Conservation (phyloP, 2,888 invertebrate genomes). For the Argyra leucocephala region DNA sequence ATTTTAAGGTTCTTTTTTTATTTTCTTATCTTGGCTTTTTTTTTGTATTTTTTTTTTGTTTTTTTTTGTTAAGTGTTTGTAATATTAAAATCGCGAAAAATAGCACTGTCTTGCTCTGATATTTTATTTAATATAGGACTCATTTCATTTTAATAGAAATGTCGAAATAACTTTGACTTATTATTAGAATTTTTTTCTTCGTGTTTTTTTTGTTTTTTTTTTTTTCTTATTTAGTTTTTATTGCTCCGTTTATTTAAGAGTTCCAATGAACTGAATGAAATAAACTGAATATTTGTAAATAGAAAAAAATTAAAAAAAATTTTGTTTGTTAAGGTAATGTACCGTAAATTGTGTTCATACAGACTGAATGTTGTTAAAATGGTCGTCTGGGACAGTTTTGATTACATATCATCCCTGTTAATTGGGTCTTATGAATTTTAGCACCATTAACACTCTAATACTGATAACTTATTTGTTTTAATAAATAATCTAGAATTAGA, state of each 20-base stretch:
- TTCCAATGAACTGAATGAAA: neutral
- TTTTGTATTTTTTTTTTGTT: neutral
- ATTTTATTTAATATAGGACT: neutral
- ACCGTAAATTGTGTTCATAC: neutral
- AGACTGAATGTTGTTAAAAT: no score
- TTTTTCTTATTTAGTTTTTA: neutral
- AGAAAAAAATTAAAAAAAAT: no score
- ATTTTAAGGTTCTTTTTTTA: neutral
- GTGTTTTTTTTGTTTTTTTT: neutral
- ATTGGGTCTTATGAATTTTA: no score
- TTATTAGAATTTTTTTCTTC: neutral
- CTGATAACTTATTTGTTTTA: no score
- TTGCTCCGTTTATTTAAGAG: neutral
- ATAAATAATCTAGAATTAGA: no score
- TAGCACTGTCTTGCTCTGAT: neutral
- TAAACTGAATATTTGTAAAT: neutral
- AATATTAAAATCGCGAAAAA: slow-evolving; percentile 6
- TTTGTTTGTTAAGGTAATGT: no score
- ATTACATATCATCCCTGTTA: no score
- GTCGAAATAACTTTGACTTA: neutral
- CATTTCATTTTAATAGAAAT: slow-evolving; percentile 2
- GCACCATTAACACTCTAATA: no score
- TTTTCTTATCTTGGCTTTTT: neutral
- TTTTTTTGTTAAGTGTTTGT: neutral
- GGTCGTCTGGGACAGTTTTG: no score